phyloP scores from a whole-genome alignment of 2,888 invertebrate species.

The Stenichneumon culpator region DNA sequence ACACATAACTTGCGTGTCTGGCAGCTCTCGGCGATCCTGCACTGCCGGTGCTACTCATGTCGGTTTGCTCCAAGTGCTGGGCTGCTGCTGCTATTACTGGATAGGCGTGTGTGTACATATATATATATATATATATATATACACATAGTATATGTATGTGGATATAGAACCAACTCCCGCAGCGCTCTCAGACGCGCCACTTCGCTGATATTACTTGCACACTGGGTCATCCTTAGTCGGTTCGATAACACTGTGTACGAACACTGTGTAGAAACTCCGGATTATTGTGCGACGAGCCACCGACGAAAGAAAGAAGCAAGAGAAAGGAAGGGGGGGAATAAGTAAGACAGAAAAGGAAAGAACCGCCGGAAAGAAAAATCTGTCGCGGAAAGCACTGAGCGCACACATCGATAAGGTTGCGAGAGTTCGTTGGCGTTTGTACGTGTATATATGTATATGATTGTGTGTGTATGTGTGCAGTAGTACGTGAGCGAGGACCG shows the following conservation, averaged over 20 bases:
- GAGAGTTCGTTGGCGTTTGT: background rate
- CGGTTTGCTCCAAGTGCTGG: slow-evolving; percentile 31
- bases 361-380: slow-evolving; percentile 36
- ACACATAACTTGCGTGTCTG: slow-evolving; percentile 76
- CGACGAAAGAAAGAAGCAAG: slow-evolving; percentile 2
- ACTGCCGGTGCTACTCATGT: slow-evolving; percentile 37
- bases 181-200: slow-evolving; percentile 55
- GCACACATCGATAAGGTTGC: slow-evolving; percentile 31
- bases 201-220: slow-evolving; percentile 71
- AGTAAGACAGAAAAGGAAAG: slow-evolving; percentile 10
- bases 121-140: background rate
- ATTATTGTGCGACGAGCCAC: slow-evolving; percentile 17
- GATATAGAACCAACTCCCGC: slow-evolving; percentile 9
- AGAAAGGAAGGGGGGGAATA: slow-evolving; percentile 11
- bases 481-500: background rate
- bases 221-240: slow-evolving; percentile 67
- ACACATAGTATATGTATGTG: background rate
- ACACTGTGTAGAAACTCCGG: slow-evolving; percentile 14
- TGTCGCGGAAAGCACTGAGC: slow-evolving; percentile 47
- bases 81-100: slow-evolving; percentile 47
- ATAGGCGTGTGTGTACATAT: background rate
- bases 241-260: slow-evolving; percentile 69
- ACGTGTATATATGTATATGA: background rate
- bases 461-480: background rate
- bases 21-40: slow-evolving; percentile 45